Conservation (phyloP, 1,140 invertebrate species). For the Panagrolaimus sp. region DNA sequence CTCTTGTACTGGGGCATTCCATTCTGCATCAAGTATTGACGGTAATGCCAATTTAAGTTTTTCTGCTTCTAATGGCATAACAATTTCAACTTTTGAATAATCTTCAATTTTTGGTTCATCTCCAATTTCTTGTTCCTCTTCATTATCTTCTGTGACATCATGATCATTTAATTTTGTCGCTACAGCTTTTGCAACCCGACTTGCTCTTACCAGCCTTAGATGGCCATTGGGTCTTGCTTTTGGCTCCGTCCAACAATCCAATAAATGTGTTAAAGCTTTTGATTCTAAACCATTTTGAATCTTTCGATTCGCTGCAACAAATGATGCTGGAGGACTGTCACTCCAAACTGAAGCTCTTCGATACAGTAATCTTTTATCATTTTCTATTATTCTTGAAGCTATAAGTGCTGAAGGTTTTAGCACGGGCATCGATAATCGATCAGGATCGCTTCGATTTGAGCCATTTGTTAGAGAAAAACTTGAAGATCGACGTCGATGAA, state of each 20-base stretch:
- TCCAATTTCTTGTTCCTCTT: constrained; percentile 20
- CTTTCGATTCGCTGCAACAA: constrained; percentile 15
- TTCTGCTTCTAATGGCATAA: constrained; percentile 35
- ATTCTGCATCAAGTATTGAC: constrained; percentile 27
- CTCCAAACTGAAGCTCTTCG: constrained; percentile 44
- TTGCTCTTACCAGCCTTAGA: not conserved
- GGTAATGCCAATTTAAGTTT: constrained; percentile 20
- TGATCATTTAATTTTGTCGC: constrained; percentile 16
- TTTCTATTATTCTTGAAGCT: constrained; percentile 25
- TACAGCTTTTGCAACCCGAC: not conserved
- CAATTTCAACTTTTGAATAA: constrained; percentile 29
- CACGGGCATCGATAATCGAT: constrained; percentile 2
- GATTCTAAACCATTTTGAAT: constrained; percentile 29
- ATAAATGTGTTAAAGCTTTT: constrained; percentile 42
- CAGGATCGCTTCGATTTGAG: not conserved
- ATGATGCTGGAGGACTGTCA: constrained; percentile 42
- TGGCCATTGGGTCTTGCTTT: constrained; percentile 15
- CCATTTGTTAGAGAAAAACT: constrained; percentile 22
- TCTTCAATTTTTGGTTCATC: constrained; percentile 8
- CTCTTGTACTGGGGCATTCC: constrained; percentile 30
- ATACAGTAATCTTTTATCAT: constrained; percentile 31
- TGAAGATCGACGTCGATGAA: constrained; percentile 25
- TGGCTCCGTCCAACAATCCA: constrained; percentile 39
- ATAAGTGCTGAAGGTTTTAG: constrained; percentile 23
- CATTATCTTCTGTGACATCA: constrained; percentile 16